These are phyloP conservation scores for Lophochroa leadbeateri DNA, from an alignment of 2,113 vertebrate genomes.

Conservation along the genomic window DNA sequence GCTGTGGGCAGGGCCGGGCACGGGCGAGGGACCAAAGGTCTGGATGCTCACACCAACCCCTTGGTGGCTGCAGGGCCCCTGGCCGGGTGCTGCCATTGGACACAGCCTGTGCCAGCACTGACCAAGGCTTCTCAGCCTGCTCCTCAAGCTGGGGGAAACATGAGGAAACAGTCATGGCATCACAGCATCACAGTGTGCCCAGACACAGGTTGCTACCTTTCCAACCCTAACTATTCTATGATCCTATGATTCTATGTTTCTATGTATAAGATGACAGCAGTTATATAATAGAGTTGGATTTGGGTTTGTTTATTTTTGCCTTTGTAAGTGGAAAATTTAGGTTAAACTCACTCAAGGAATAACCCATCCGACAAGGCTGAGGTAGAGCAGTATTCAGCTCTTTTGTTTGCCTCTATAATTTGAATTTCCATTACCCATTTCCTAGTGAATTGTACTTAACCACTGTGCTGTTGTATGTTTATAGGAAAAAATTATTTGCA, in stretches of 20 bases:
- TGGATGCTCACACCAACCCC: no score
- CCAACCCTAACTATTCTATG: no score
- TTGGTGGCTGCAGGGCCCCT: no score
- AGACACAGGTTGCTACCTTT: no score
- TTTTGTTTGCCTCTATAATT: constrained; percentile 51
- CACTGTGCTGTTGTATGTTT: background rate
- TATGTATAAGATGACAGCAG: background rate
- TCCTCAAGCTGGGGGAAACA: no score
- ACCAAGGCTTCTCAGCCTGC: no score
- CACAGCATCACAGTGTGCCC: no score
- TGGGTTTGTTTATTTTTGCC: constrained; percentile 25
- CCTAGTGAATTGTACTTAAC: constrained; percentile 26
- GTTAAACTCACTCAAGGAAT: constrained; percentile 28
- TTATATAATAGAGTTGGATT: constrained; percentile 15
- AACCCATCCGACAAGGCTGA: background rate
- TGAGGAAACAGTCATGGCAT: no score
- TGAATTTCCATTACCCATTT: constrained; percentile 42
- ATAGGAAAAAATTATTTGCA: background rate
- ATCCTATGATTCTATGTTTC: background rate
- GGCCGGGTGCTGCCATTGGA: no score
- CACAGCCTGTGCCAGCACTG: no score
- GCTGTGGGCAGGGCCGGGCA: no score
- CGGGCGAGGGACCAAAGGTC: no score
- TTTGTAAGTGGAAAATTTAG: constrained; percentile 49
- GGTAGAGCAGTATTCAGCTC: constrained; percentile 5